Conservation (phyloP, 2,888 invertebrate genomes). For the Ochropacha duplaris region DNA sequence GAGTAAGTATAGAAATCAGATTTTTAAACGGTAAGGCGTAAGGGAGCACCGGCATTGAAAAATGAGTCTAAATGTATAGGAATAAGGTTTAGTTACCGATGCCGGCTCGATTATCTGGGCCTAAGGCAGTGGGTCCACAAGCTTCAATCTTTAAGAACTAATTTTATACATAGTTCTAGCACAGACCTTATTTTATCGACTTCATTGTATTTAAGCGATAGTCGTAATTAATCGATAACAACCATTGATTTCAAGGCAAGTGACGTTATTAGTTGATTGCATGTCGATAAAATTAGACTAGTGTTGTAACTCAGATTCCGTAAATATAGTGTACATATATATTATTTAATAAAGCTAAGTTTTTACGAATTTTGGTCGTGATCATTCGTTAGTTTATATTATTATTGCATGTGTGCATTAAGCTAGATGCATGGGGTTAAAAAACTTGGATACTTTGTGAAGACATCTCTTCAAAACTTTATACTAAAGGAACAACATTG, state of each 20-base stretch:
- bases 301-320: constrained; percentile 10
- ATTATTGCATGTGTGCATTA: constrained; percentile 36
- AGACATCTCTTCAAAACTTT: not conserved
- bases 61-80: not conserved
- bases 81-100: not conserved
- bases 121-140: constrained; percentile 24
- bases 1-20: not conserved
- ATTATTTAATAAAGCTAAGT: constrained; percentile 21
- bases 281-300: not conserved
- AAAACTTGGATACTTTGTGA: not conserved
- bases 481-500: too few relatives aligned
- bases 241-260: not conserved
- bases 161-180: constrained; percentile 3
- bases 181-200: not conserved
- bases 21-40: not conserved
- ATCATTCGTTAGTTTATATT: constrained; percentile 37
- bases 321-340: constrained; percentile 22
- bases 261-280: not conserved
- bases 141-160: constrained; percentile 14
- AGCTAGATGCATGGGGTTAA: constrained; percentile 14
- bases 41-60: not conserved
- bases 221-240: not conserved
- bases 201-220: not conserved
- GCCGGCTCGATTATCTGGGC: not conserved
- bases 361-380: constrained; percentile 41